Base-by-base conservation (phyloP, 2,113 vertebrate genomes). In the Aegotheles bennettii region DNA sequence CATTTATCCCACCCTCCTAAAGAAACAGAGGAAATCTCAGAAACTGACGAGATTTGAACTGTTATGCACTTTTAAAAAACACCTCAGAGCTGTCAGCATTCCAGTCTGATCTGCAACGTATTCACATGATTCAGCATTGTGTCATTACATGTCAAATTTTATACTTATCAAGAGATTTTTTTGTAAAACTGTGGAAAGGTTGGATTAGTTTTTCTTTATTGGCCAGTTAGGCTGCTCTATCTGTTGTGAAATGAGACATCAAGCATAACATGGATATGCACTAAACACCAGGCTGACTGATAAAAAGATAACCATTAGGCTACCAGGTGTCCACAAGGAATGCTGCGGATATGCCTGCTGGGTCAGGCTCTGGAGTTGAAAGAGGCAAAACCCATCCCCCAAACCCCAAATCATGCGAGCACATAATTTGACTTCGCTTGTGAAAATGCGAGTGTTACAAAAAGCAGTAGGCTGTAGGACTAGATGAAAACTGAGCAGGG, bases 111-210 rank as follows among this genome's bases (percentile, higher is more conserved):
- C 59, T 57, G 28, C 26, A 76, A 65, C 0, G 0, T 33, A 70
- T 48, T 73, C 88, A 88, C 63, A 95, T 97, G 92, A 97, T 90
- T 94, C 94, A 97, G 90, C 90, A 95, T 47, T 86, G 90, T 65
- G 83, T 89, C 40, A 45, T 83, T 76, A 74, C 38, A 50, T 70
- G 20, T 43, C 54, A 70, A 38, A 40, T 47, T 45, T 57, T 50
- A 91, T 45, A 86, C 23, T 50, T 8, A 35, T 63, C 6, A 19
- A 53, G 42, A 92, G 7, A 6, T 48, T 53, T 68, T 65, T 61
- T 81, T 35, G 3, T 57, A 61, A 51, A 86, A 74, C 10, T 59
- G 16, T 29, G 29, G 36, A 64, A 75, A 71, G 19, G 16, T 25
- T 69, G 13, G 43, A 70, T 42, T 71, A 6, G 2, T 59, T 84